Percentiles rank a stretch among this genome's conserved stretches.
Evolutionary conservation across 1,140 invertebrate genomes (phyloP).

Genomic region (Polypedilum vanderplanki): DNA sequence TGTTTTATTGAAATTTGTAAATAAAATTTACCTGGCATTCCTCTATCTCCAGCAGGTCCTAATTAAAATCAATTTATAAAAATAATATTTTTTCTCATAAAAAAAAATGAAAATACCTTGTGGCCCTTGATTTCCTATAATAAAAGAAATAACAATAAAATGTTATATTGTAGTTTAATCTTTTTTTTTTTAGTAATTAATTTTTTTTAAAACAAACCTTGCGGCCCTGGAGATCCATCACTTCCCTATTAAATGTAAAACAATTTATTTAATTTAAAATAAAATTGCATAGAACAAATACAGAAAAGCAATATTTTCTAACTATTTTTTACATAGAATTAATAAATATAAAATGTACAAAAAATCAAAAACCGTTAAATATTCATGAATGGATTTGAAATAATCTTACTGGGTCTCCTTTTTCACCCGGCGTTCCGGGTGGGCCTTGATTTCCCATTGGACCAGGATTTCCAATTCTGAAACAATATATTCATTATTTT

Average conservation of each 20-base stretch:
- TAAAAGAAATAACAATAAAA: no score
- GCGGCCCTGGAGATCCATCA: conserved; percentile 59
- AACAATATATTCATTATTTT: neutral
- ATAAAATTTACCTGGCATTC: conserved; percentile 49
- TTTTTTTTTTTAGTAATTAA: no score
- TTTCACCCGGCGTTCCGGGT: conserved; percentile 58
- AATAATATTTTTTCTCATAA: neutral
- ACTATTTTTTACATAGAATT: no score
- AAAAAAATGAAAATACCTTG: conserved; percentile 48
- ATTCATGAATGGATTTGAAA: no score
- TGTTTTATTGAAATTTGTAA: neutral
- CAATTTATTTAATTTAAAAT: no score
- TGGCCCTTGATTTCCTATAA: no score
- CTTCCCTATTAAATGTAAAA: conserved; percentile 44
- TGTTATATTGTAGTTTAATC: no score
- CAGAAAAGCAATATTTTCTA: no score
- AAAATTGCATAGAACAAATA: no score
- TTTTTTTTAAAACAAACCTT: conserved; percentile 43
- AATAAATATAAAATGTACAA: neutral
- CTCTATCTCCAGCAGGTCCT: conserved; percentile 63
- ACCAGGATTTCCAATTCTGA: conserved; percentile 54
- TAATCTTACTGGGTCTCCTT: conserved; percentile 52
- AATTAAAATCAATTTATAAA: neutral
- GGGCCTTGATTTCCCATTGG: conserved; percentile 60
- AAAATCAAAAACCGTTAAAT: no score